phyloP scores from a whole-genome alignment of 2,888 invertebrate genomes.

The Herminia tarsipennalis region DNA sequence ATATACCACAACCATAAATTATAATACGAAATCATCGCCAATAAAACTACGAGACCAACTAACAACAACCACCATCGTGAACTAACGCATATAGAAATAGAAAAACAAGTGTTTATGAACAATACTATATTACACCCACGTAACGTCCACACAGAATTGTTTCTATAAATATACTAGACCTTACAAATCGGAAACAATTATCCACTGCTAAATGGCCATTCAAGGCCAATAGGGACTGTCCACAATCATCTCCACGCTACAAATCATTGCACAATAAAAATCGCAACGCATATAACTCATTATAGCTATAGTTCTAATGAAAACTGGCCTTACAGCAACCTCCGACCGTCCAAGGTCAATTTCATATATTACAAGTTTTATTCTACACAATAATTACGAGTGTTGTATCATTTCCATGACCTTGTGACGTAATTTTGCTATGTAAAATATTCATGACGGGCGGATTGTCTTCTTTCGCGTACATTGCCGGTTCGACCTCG shows the following conservation, averaged over 20 bases:
- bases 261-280: slow-evolving; percentile 38
- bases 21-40: too few species aligned
- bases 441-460: slow-evolving; percentile 37
- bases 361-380: slow-evolving; percentile 30
- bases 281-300: slow-evolving; percentile 32
- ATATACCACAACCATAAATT: too few species aligned
- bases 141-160: not conserved
- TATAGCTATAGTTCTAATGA: slow-evolving; percentile 37
- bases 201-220: slow-evolving; percentile 17
- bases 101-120: not conserved
- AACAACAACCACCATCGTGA: too few species aligned
- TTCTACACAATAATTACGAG: slow-evolving; percentile 36
- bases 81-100: too few species aligned
- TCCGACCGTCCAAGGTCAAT: slow-evolving; percentile 55
- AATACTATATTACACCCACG: not conserved
- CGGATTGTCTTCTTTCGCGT: slow-evolving; percentile 53
- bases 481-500: slow-evolving; percentile 64
- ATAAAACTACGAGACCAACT: too few species aligned
- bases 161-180: slow-evolving; percentile 22
- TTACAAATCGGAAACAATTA: slow-evolving; percentile 28
- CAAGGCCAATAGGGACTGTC: slow-evolving; percentile 27
- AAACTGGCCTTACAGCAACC: slow-evolving; percentile 63
- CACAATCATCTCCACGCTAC: slow-evolving; percentile 15
- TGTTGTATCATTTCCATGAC: slow-evolving; percentile 45
- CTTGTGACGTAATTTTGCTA: slow-evolving; percentile 52